Evolutionary conservation across 1,140 invertebrate genomes (phyloP), one percentile per base, ranked within the genome.

Genomic region (Leguminivora glycinivorella): DNA sequence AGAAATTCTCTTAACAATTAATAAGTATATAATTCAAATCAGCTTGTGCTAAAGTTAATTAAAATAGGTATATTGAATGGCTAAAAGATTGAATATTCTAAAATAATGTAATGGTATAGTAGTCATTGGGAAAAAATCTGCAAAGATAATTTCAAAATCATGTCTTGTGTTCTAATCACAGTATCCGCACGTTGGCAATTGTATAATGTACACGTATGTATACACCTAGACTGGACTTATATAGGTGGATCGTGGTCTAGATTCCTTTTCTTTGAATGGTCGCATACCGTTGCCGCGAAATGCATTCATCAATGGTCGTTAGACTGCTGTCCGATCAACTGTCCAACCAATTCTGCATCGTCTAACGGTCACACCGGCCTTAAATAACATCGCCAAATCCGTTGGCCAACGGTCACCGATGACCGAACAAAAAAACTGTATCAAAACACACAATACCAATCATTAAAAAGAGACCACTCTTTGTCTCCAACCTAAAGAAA

Each of bases 391-490:
- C 88, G 87, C 74, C 80, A 81, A 88, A 87, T 83, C 83, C 87
- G 88, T 91, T 90, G 78, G 67, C 77, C 84, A 90, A 91, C 88
- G 89, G 88, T 85, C 89, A 84, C 72, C 74, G 75, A 70, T 79
- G 82, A 81, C 85, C 84, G 70, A 72, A 79, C 79, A 85, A 84
- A 52, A 34, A 83, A 83, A 84, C 78, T 83, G 76, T 83, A 86
- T 85, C 83, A 90, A 88, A 82, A 76, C 70, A 81, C 77, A 91
- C 84, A 91, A 91, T 83, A 82, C 77, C 69, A 83, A 85, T 91
- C 84, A 89, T 91, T 91, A 91, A 90, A 91, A 89, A 85, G 87
- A 90, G 87, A 84, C 88, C 89, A 87, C 70, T 80, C 74, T 83
- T 90, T 90, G 88, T 91, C 85, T 88, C 82, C 56, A 56, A 73